phyloP scores from a whole-genome alignment of 2,888 invertebrate species.

The Acanthosepion lycidas region DNA sequence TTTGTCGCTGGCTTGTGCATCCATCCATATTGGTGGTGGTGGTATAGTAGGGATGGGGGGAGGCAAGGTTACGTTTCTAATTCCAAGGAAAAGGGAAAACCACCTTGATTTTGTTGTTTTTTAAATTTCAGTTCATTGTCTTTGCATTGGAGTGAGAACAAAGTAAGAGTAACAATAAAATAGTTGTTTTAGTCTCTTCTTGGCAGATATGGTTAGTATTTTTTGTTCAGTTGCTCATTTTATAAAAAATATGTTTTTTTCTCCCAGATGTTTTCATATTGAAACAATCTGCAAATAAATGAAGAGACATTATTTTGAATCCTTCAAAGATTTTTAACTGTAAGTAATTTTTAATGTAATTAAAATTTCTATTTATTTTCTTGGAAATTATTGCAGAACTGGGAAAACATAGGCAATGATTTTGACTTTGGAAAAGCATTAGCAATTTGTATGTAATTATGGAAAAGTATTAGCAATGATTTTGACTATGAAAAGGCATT shows the following conservation, averaged over 20 bases:
- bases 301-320: background rate
- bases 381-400: too few relatives aligned
- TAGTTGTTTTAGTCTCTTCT: background rate
- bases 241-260: background rate
- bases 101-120: background rate
- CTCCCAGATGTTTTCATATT: background rate
- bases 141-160: background rate
- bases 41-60: background rate
- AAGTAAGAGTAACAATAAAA: background rate
- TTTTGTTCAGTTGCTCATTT: background rate
- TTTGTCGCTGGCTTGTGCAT: background rate
- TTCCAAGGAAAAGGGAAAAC: background rate
- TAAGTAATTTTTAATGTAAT: too few relatives aligned
- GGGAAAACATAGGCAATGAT: too few relatives aligned
- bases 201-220: background rate
- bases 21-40: background rate
- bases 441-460: too few relatives aligned
- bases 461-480: too few relatives aligned
- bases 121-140: background rate
- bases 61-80: background rate
- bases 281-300: background rate
- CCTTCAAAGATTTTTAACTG: too few relatives aligned
- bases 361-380: too few relatives aligned
- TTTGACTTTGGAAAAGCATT: too few relatives aligned
- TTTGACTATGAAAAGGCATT: too few relatives aligned